Base-by-base conservation (phyloP, 2,113 vertebrate genomes). In the Cebus imitator region DNA sequence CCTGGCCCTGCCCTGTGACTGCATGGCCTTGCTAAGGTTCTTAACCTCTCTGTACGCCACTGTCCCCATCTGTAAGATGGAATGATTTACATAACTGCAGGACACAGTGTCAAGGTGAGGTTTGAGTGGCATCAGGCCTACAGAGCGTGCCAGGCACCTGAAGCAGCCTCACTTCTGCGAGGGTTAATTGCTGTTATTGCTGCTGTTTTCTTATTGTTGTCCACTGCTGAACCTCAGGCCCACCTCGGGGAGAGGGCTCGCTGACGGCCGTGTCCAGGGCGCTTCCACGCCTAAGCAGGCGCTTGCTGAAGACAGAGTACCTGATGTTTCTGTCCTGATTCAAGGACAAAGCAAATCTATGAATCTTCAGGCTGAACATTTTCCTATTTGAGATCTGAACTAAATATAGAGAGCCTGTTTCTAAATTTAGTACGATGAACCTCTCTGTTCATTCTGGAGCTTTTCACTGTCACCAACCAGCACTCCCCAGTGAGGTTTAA, bases 361-460 rank as follows among this genome's bases (percentile, higher is more conserved):
- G 32, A 23, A 48, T 81, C 87, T 80, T 76, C 37, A 16, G 85
- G 55, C 76, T 80, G 81, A 70, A 35, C 1, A 4, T 37, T 87
- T 87, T 94, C 76, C 82, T 72, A 2, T 40, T 64, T 58, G 66
- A 81, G 66, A 50, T 55, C 61, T 16, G 55, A 64, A 40, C 97
- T 96, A 96, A 97, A 91, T 81, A 90, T 81, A 90, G 90, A 94
- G 21, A 76, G n/a, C 32, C 66, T 0, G 1, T 7, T 43, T 94
- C 96, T 95, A 94, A 87, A 97, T 94, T 95, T 87, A 92, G 95
- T 18, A 37, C 6, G 27, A 76, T n/a, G 76, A 82, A 45, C 68
- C 84, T 93, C 80, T 85, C 93, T 70, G 40, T 94, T 94, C 91
- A 25, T n/a, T n/a, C 40, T 40, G 78, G 43, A 16, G 64, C 93